Evolutionary conservation across 2,797 vertebrate species (phyloP), one percentile per base, ranked within the genome.

Genomic region (Etheostoma perlongum): DNA sequence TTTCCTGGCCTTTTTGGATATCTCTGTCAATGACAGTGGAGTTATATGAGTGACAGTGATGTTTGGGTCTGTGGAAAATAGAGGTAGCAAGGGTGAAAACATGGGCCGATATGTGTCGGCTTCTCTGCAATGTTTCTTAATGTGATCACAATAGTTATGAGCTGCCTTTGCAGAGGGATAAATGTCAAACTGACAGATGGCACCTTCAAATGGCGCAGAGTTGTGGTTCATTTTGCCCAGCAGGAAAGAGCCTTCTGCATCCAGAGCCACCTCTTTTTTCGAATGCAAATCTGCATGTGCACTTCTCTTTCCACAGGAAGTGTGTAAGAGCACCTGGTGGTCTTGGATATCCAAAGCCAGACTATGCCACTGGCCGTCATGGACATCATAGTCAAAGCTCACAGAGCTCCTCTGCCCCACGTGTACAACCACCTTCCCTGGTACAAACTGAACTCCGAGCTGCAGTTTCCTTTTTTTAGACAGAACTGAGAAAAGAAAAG

Each of bases 181-280:
- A 93, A 99, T 95, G 92, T 99, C 97, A 67, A 99, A 98, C 89
- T 99, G 98, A 93, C 98, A 99, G 83, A 99, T 93, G 80, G 97
- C 96, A 19, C 98, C 98, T 96, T 99, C 98, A 63, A 99, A 99
- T 52, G 96, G 96, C 88, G 97, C 96, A 0, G 97, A 95, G 59
- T 95, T 95, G 27, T 96, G 97, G 93, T 94, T 97, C 90, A 96
- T 96, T 93, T 96, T 99, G 70, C 98, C 98, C 74, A 99, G 94
- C 81, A 97, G 95, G 93, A 99, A 99, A 76, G 95, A 96, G 12
- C 97, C 97, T 1, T 96, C 95, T 0, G 96, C 96, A 90, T 99
- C 97, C 68, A 99, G 93, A 0, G 60, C 75, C 70, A 95, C 94
- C 60, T 94, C 95, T 91, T 96, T 97, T 91, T 91, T 96, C 71